A percentile compares a stretch with the other conserved stretches of the same genome.
Evolutionary conservation across 92 coral and sea anemone species (phyloP).

Genomic region (Pocillopora grandis): DNA sequence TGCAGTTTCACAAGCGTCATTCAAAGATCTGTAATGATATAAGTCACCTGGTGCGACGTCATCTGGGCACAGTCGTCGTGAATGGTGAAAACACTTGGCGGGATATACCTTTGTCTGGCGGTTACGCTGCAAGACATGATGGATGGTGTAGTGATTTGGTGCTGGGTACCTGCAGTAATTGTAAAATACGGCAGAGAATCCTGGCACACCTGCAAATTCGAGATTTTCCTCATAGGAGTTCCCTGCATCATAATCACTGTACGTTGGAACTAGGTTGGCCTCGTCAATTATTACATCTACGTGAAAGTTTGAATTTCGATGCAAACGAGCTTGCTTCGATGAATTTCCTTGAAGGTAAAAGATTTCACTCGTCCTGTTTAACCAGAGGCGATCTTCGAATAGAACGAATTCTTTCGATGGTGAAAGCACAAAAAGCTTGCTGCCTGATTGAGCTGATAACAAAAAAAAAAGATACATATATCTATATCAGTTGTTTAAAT

Average conservation of each 20-base stretch:
- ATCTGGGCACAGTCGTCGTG: conserved; percentile 56
- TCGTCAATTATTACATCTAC: conserved; percentile 57
- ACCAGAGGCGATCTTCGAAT: conserved; percentile 57
- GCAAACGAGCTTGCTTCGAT: conserved; percentile 38
- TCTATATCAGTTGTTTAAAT: background rate
- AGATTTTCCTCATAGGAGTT: conserved; percentile 51
- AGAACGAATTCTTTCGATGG: conserved; percentile 52
- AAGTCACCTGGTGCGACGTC: conserved; percentile 57
- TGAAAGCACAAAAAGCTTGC: conserved; percentile 37
- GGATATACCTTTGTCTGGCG: conserved; percentile 66
- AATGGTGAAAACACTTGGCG: conserved; percentile 39
- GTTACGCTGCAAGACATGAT: conserved; percentile 42
- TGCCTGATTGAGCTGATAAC: conserved; percentile 45
- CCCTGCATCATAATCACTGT: conserved; percentile 63
- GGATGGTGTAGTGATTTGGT: conserved; percentile 55
- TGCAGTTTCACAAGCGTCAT: conserved; percentile 64
- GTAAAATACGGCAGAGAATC: conserved; percentile 51
- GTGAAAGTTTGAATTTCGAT: conserved; percentile 64
- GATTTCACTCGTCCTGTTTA: conserved; percentile 47
- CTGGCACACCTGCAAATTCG: conserved; percentile 31
- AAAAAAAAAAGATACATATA: background rate
- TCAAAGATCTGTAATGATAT: conserved; percentile 66
- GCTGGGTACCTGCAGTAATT: conserved; percentile 73
- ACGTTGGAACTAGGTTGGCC: conserved; percentile 57
- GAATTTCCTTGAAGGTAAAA: conserved; percentile 32